Evolutionary conservation across 2,888 invertebrate genomes (phyloP), one percentile per base, ranked within the genome.

Genomic region (Drosophila ustulata): DNA sequence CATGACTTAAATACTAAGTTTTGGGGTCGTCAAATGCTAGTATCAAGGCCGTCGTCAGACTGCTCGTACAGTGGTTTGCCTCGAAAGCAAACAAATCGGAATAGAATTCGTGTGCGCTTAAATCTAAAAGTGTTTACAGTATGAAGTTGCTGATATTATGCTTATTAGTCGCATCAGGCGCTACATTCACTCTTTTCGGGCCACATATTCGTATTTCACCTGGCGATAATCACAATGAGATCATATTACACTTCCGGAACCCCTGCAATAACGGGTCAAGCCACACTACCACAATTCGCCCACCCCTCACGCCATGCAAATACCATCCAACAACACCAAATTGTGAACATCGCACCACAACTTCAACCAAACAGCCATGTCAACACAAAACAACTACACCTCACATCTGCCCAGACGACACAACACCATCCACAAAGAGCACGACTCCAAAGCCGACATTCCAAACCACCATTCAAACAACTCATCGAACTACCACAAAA

Each of bases 231-330:
- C 62, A 75, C 3, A 86, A 80, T 28, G 88, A 82, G 61, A 88
- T 88, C 5, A 13, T 88, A 30, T 58, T 82, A 9, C 86, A 76
- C 8, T 82, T 82, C 32, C 82, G 82, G 8, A 80, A 82, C 51
- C 82, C 82, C 0, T 82, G 83, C 57, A 86, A 55, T 43, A 88
- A 88, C 13, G 71, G 73, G 39, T 85, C 85, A 2, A 88, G 64
- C 64, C 59, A 34, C 4, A n/a, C 37, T 2, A 81, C 88, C 3
- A 88, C 88, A 1, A 32, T 88, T 0, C 46, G 49, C 18, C 84
- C 87, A 2, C 77, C 72, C n/a, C 5, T 55, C 5, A 47, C 75
- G 3, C 57, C 65, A 3, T 79, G 84, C 56, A 58, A 78, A 9
- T 18, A 58, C 3, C 73, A 79, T 41, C 65, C 81, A 4, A 79